phyloP scores from a whole-genome alignment of 2,888 invertebrate genomes.

The Pseudoips prasinana region DNA sequence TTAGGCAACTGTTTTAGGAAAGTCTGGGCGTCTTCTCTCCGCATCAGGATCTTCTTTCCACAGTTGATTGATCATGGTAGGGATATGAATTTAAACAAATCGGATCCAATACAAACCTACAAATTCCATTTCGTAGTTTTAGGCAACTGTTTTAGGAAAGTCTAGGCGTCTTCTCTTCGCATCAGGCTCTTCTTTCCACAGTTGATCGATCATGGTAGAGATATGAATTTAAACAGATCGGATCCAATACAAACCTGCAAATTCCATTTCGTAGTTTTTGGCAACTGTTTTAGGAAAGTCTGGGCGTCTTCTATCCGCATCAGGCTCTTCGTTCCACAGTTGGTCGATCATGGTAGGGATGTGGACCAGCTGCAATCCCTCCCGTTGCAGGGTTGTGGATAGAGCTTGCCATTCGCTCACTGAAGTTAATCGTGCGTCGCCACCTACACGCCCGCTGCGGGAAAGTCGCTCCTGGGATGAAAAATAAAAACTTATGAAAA shows the following conservation, averaged over 20 bases:
- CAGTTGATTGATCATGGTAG: constrained; percentile 88
- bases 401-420: constrained; percentile 85
- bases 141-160: constrained; percentile 83
- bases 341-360: constrained; percentile 88
- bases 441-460: constrained; percentile 84
- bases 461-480: constrained; percentile 51
- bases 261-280: constrained; percentile 82
- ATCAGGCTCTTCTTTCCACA: constrained; percentile 85
- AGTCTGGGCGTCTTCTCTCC: constrained; percentile 73
- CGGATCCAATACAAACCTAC: constrained; percentile 82
- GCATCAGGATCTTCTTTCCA: constrained; percentile 84
- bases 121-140: constrained; percentile 82
- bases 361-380: constrained; percentile 77
- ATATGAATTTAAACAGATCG: too few relatives aligned
- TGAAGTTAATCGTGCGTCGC: constrained; percentile 88
- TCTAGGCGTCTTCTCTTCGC: constrained; percentile 72
- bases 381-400: constrained; percentile 76
- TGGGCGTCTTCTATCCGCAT: constrained; percentile 70
- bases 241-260: constrained; percentile 81
- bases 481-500: constrained; percentile 2
- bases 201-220: constrained; percentile 88
- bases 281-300: constrained; percentile 83
- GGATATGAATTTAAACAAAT: too few relatives aligned
- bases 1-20: constrained; percentile 83
- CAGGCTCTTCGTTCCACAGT: constrained; percentile 85